Evolutionary conservation across 1,140 invertebrate species (phyloP), one percentile per base, ranked within the genome.

Genomic region (Formica exsecta): DNA sequence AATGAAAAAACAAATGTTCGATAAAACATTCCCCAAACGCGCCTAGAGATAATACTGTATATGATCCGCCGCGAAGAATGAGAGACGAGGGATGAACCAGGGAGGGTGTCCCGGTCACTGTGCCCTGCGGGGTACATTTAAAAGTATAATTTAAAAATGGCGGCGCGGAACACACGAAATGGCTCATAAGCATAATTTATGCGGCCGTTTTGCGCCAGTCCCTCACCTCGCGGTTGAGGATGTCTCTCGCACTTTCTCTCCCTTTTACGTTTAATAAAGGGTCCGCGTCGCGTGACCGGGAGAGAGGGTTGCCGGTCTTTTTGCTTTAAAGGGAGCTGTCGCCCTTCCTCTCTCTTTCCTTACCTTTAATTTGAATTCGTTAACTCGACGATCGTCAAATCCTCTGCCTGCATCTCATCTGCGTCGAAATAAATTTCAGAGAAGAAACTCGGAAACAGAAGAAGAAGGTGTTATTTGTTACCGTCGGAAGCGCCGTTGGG

Each of bases 131-230:
- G 66, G 51, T 68, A 62, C 89, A 93, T 93, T 93, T 93, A 92
- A 93, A 93, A 93, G 89, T 93, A 92, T 93, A 93, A 93, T 93
- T 92, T 93, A 91, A 87, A 89, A 92, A 92, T 89, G 89, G 70
- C 75, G 89, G 84, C 87, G 76, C 84, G 85, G 87, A 91, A 89
- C 85, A 92, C 90, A 90, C 89, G 85, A 89, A 89, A 88, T 91
- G 87, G 89, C 89, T 92, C 87, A 93, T 92, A 91, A 93, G 92
- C 92, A 93, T 93, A 92, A 92, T 91, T 91, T 91, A 91, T 91
- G 90, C 90, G 75, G 84, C 83, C 87, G 87, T 91, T 90, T 90
- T 77, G 59, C 73, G 64, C 73, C 68, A 61, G 41, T n/a, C 76
- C 74, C n/a, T 68, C 62, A 13, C 29, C 57, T 64, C 29, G 13